Conservation (phyloP, 2,888 invertebrate species). For the Lathronympha strigana region DNA sequence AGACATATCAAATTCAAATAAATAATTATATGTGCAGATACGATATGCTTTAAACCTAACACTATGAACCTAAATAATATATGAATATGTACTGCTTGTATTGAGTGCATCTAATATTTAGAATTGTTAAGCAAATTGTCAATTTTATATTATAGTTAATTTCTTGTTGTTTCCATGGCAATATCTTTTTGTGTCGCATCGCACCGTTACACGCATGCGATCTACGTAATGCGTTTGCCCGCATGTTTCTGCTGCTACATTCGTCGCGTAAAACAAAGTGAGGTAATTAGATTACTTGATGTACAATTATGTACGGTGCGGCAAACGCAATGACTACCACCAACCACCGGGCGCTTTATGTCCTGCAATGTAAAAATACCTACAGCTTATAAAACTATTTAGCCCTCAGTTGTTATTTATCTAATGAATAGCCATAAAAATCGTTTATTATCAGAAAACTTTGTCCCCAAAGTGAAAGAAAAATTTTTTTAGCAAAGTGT, state of each 20-base stretch:
- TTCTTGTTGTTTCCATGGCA: slow-evolving; percentile 7
- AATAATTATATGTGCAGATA: background rate
- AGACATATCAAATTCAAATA: background rate
- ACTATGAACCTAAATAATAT: background rate
- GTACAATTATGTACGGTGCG: no score
- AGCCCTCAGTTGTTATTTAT: background rate
- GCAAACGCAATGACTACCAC: no score
- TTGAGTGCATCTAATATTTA: slow-evolving; percentile 25
- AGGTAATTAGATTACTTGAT: no score
- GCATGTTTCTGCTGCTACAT: no score
- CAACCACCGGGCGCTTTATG: background rate
- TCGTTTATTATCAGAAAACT: background rate
- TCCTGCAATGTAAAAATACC: background rate
- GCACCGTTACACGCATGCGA: no score
- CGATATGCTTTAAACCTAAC: background rate
- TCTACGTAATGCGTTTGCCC: no score
- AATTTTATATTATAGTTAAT: slow-evolving; percentile 15
- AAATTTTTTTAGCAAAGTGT: background rate
- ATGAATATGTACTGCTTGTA: slow-evolving; percentile 1
- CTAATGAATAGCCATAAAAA: background rate
- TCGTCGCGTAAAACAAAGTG: no score
- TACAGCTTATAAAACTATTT: background rate
- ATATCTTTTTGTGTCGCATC: no score
- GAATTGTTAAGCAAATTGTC: slow-evolving; percentile 17
- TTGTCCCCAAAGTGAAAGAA: background rate